These are phyloP conservation scores for Falco cherrug DNA, from an alignment of 2,797 vertebrate genomes.

Conservation along the genomic window DNA sequence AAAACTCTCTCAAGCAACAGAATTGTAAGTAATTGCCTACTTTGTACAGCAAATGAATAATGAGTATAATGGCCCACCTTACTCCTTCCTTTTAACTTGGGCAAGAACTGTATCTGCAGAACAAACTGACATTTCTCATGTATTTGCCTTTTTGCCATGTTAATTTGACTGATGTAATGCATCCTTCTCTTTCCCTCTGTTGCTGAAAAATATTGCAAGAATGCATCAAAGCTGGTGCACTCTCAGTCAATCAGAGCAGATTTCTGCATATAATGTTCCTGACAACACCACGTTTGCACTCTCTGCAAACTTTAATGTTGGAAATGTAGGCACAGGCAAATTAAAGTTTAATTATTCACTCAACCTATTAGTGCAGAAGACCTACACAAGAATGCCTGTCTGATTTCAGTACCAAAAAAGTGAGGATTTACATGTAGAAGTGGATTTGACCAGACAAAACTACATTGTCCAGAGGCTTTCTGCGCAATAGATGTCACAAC, in stretches of 20 bases:
- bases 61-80: background rate
- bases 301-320: background rate
- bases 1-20: background rate
- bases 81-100: background rate
- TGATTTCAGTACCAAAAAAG: background rate
- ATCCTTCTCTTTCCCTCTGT: background rate
- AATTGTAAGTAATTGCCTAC: background rate
- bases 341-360: slow-evolving; percentile 49
- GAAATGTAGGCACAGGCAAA: background rate
- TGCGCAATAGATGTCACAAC: background rate
- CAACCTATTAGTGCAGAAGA: background rate
- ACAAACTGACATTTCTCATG: background rate
- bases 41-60: background rate
- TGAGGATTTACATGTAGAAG: background rate
- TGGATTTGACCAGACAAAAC: background rate
- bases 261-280: background rate
- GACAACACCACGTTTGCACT: background rate
- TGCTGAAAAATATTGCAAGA: slow-evolving; percentile 10
- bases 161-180: slow-evolving; percentile 22
- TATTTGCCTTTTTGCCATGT: slow-evolving; percentile 6
- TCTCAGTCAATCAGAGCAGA: slow-evolving; percentile 20
- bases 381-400: background rate
- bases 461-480: background rate
- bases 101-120: background rate
- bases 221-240: background rate